Percentiles rank a stretch among this genome's conserved stretches.
Conservation (phyloP, 2,113 vertebrate genomes). For the Crotalus viridis region DNA sequence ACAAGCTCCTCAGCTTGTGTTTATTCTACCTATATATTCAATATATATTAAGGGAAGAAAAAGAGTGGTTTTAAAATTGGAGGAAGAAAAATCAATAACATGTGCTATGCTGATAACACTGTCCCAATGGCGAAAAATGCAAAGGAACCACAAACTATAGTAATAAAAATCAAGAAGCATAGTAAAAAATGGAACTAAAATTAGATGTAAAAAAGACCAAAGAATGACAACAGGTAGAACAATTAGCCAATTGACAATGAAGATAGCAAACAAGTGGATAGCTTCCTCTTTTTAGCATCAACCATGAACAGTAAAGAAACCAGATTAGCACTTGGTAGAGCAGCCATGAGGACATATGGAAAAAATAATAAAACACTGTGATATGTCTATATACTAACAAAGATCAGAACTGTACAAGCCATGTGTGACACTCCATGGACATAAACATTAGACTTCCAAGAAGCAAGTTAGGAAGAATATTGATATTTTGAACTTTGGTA, state of each 20-base stretch:
- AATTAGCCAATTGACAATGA: background rate
- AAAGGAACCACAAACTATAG: background rate
- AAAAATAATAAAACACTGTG: background rate
- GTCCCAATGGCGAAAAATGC: background rate
- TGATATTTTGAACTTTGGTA: background rate
- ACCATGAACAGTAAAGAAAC: background rate
- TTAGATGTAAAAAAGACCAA: background rate
- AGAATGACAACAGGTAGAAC: background rate
- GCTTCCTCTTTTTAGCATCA: background rate
- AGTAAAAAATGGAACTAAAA: background rate
- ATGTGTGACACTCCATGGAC: background rate
- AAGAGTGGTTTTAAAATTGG: too few species aligned
- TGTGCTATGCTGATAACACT: background rate
- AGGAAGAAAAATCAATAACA: background rate
- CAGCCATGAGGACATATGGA: background rate
- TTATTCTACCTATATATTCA: too few species aligned
- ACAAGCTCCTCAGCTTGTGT: too few species aligned
- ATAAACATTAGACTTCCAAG: background rate
- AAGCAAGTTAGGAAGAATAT: background rate
- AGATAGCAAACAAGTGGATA: background rate
- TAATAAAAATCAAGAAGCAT: background rate
- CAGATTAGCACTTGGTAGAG: background rate
- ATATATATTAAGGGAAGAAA: too few species aligned
- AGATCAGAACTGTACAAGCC: background rate
- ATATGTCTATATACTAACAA: background rate